Base-by-base conservation (phyloP, 2,113 vertebrate species). In the Suncus etruscus region DNA sequence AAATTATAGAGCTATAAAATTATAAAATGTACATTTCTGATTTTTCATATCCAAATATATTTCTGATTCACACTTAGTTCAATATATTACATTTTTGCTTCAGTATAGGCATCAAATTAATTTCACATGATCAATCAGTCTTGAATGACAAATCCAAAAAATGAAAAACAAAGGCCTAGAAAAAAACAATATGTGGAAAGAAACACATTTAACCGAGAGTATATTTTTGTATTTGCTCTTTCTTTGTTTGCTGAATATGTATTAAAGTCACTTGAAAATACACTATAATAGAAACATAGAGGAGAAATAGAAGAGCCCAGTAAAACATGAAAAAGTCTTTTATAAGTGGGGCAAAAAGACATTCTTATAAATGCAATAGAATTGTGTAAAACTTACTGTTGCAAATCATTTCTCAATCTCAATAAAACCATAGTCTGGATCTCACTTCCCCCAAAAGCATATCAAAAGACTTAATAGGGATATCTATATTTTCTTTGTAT, bases 381-480 rank as follows among this genome's bases (percentile, higher is more conserved):
- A 82, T 77, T 86, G 58, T 24, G 24, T 69, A 91, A 87, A 48
- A 12, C 4, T 32, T 61, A 91, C 76, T 58, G 29, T 14, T 86
- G 39, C 39, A 39, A 39, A 39, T 5, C 39, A 39, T 39, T 39
- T 39, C 3, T 39, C 3, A 39, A 39, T 39, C 39, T 3, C 39
- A 39, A 39, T 39, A 39, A 39, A 39, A 39, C 39, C 39, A 39
- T 39, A 5, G 39, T 39, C 39, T 39, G 5, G 39, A 39, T 39
- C 39, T 39, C 39, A 39, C 39, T 39, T 39, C 39, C 5, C 5
- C 54, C 51, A 39, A 39, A 5, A 39, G 39, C 39, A 39, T 39
- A 39, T 39, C 39, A 39, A 39, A 39, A 39, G 39, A 39, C 39
- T 39, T 39, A 39, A 39, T 39, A 39, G 39, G 3, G 39, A 39